These are phyloP conservation scores for Cyanistes caeruleus DNA, from an alignment of 2,113 vertebrate species.

Conservation along the genomic window DNA sequence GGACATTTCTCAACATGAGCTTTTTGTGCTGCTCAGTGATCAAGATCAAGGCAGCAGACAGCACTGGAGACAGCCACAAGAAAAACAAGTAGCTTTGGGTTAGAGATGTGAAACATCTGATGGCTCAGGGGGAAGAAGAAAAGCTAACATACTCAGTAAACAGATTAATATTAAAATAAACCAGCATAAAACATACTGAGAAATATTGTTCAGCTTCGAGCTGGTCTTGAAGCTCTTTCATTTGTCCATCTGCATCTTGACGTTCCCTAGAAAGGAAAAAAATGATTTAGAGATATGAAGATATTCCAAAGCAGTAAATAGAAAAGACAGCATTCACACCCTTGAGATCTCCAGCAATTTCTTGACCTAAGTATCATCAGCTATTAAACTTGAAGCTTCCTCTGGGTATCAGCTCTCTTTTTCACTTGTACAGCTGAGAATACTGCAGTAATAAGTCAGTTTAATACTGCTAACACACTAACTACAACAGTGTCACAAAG, in stretches of 20 bases:
- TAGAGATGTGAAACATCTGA: neutral
- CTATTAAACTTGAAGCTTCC: neutral
- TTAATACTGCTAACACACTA: neutral
- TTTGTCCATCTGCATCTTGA: constrained; percentile 95
- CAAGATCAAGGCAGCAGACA: neutral
- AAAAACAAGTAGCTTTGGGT: neutral
- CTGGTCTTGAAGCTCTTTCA: constrained; percentile 98
- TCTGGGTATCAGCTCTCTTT: neutral
- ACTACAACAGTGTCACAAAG: neutral
- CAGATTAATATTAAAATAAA: neutral
- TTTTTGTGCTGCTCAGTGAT: neutral
- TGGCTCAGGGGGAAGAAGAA: neutral
- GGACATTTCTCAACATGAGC: neutral
- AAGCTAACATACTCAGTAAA: neutral
- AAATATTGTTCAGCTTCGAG: constrained; percentile 98
- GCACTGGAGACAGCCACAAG: neutral
- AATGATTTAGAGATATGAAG: neutral
- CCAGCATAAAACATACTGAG: constrained; percentile 83
- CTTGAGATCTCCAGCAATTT: neutral
- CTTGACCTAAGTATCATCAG: neutral
- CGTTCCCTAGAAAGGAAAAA: constrained; percentile 84
- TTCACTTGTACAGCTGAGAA: neutral
- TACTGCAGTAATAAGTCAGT: neutral
- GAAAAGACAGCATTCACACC: neutral
- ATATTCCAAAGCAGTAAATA: neutral